Evolutionary conservation across 2,113 vertebrate species (phyloP).

Genomic region (Aspidoscelis tigris): DNA sequence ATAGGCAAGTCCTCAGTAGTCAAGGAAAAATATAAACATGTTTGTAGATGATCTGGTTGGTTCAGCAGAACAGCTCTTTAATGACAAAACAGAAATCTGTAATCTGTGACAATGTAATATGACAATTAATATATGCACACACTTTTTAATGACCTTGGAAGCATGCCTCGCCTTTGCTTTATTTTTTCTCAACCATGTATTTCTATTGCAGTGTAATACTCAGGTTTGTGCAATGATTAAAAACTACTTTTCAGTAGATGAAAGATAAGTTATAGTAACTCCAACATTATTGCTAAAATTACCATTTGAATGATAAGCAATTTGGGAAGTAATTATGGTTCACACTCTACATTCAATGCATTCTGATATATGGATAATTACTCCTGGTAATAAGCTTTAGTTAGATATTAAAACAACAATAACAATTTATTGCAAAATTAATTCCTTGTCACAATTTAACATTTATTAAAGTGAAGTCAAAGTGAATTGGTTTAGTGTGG

Average conservation of each 20-base stretch:
- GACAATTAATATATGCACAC: not conserved
- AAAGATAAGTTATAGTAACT: conserved; percentile 71
- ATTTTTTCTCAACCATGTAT: conserved; percentile 28
- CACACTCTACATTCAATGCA: conserved; percentile 78
- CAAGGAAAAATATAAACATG: not conserved
- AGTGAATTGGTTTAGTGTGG: conserved; percentile 79
- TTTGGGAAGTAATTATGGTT: conserved; percentile 80
- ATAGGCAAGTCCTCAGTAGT: not conserved
- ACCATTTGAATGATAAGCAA: conserved; percentile 85
- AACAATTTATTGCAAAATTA: conserved; percentile 86
- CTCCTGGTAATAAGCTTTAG: conserved; percentile 79
- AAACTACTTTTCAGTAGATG: conserved; percentile 65
- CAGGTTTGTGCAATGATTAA: conserved; percentile 44
- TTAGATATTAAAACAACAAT: conserved; percentile 81
- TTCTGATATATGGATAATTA: conserved; percentile 87
- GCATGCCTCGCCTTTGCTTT: conserved; percentile 41
- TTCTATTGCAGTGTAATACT: conserved; percentile 39
- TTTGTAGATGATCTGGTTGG: not conserved
- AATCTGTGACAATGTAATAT: not conserved
- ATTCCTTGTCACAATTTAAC: conserved; percentile 84
- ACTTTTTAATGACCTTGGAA: not conserved
- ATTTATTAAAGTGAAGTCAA: conserved; percentile 80
- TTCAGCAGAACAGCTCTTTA: not conserved
- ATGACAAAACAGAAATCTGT: not conserved
- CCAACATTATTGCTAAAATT: conserved; percentile 80